These are phyloP conservation scores for Bradypodion ventrale DNA, from an alignment of 2,797 vertebrate species.

Conservation along the genomic window DNA sequence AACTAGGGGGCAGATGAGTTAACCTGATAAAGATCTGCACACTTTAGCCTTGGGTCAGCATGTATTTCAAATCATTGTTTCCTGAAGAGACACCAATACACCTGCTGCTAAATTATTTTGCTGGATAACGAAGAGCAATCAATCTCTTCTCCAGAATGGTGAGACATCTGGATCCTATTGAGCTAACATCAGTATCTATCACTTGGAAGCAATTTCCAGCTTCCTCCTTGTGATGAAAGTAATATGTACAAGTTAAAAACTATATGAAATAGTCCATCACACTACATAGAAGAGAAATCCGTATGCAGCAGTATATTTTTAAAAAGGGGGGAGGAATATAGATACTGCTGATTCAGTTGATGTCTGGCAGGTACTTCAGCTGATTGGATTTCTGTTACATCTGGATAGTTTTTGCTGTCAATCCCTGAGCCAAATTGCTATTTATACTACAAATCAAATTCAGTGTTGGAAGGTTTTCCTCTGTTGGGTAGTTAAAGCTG, in stretches of 20 bases:
- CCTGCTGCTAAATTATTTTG: background rate
- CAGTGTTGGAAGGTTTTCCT: slow-evolving; percentile 56
- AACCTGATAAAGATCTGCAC: background rate
- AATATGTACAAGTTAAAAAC: background rate
- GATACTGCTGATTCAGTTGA: slow-evolving; percentile 31
- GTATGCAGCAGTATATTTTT: background rate
- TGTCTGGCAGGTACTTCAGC: slow-evolving; percentile 28
- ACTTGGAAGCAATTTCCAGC: background rate
- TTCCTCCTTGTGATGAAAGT: background rate
- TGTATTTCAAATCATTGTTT: background rate
- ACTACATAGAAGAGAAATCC: slow-evolving; percentile 15
- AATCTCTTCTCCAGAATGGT: background rate
- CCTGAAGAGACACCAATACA: background rate
- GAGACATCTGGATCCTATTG: background rate
- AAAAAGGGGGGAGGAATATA: background rate
- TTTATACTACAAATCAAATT: slow-evolving; percentile 35
- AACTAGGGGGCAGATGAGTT: background rate
- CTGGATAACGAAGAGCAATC: background rate
- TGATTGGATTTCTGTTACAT: slow-evolving; percentile 53
- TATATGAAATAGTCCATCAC: background rate
- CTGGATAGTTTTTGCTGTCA: slow-evolving; percentile 44
- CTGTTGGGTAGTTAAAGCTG: slow-evolving; percentile 53
- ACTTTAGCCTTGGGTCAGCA: background rate
- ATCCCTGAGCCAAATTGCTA: slow-evolving; percentile 31
- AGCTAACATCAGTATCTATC: background rate